These are phyloP conservation scores for Ariopsis seemanni DNA, from an alignment of 2,113 vertebrate genomes.

Conservation along the genomic window DNA sequence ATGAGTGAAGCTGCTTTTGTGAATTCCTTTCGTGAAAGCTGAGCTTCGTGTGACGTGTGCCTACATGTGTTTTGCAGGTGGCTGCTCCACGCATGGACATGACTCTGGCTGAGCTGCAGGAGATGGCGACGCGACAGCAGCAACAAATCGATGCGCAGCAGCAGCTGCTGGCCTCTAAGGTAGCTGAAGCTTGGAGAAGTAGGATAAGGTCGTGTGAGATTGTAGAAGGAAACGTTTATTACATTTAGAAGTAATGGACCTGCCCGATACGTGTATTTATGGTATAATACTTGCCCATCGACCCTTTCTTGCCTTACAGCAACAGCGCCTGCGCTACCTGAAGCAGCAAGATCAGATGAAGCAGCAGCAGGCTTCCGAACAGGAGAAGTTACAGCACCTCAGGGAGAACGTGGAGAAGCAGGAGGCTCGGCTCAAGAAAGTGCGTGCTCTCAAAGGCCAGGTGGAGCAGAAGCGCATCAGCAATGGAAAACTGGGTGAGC, in stretches of 20 bases:
- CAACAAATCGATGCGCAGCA: conserved; percentile 95
- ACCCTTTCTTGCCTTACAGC: conserved; percentile 65
- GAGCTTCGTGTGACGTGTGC: not conserved
- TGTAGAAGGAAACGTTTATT: not conserved
- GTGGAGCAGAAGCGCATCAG: conserved; percentile 96
- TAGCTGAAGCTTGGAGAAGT: conserved; percentile 50
- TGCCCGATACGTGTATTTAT: not conserved
- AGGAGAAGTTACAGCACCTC: conserved; percentile 89
- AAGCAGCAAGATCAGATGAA: conserved; percentile 93
- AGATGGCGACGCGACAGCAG: conserved; percentile 95
- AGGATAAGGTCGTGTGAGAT: not conserved
- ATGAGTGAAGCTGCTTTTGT: conserved; percentile 10
- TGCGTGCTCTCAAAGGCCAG: conserved; percentile 90
- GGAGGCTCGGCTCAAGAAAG: conserved; percentile 91
- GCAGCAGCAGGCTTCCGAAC: conserved; percentile 87
- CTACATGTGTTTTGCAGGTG: conserved; percentile 68
- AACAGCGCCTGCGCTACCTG: conserved; percentile 87
- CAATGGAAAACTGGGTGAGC: conserved; percentile 91
- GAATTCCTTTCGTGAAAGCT: not conserved
- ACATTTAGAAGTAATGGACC: not conserved
- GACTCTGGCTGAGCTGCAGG: conserved; percentile 92
- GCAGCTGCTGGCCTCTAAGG: conserved; percentile 92
- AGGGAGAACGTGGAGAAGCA: conserved; percentile 91
- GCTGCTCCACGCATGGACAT: conserved; percentile 88
- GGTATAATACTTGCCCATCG: not conserved